Base-by-base conservation (phyloP, 2,797 vertebrate species). In the Arrhamphus sclerolepis region DNA sequence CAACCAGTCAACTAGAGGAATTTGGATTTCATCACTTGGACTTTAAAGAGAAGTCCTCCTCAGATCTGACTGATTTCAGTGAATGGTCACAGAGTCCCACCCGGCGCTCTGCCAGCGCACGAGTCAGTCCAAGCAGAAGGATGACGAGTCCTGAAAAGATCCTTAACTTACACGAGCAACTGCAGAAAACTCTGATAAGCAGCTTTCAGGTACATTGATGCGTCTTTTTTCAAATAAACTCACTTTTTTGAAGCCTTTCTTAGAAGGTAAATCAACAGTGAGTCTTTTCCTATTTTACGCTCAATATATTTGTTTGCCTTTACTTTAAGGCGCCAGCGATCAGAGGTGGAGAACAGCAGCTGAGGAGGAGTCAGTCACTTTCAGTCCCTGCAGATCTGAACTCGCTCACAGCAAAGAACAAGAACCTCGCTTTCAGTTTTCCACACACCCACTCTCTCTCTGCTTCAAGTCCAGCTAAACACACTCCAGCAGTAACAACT, bases 121-220 rank as follows among this genome's bases (percentile, higher is more conserved):
- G 2, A 49, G 26, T 31, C 55, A 41, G 21, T 34, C 62, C 20
- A 0, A 38, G 53, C 61, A 6, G 60, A 0, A 77, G 65, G 74
- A 74, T 90, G 63, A 87, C 39, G 40, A 90, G 89, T 63, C 92
- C 90, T 0, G 88, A 85, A 18, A 91, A 84, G 79, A 91, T 91
- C 79, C 62, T 86, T 69, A 84, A 80, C 62, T 83, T 92, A 1
- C 87, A 92, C 7, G 63, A 6, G 56, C 88, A 93, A 29, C 83
- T 93, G 18, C 83, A 85, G 51, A 87, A 83, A 63, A 90, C 87
- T 41, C 52, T 89, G 21, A 1, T 0, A 59, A 78, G 88, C 83
- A 80, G 60, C 44, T 79, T 57, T 72, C 80, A 89, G 91, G 91
- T 92, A 80, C 31, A 21, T 5, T 13, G 6, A 51, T 29, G 9